Evolutionary conservation across 2,888 invertebrate genomes (phyloP), one percentile per base, ranked within the genome.

Genomic region (Phyllotreta striolata): DNA sequence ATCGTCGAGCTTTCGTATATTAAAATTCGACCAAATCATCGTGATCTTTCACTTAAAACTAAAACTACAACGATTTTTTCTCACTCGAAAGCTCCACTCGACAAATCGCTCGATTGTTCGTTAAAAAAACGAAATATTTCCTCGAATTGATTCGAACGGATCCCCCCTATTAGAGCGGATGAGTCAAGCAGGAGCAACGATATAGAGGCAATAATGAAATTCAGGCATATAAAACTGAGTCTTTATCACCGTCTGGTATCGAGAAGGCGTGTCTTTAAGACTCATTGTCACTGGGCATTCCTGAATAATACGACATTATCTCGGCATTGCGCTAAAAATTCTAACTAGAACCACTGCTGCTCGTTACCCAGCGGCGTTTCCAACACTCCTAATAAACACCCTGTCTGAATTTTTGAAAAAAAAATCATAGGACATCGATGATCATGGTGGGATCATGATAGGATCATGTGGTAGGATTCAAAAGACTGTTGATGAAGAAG

Each of bases 201-300:
- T 44, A 44, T 13, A 47, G n/a, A n/a, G 37, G 69, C 71, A 74
- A 74, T 79, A 79, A 79, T 79, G 79, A 79, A 76, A 76, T 78
- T 77, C 79, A 78, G 75, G 76, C 76, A 76, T 79, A 79, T 79
- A 78, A 79, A 78, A 75, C 75, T 72, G 72, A 70, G 70, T 70
- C 73, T 77, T 78, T 79, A 80, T 80, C 80, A 72, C 73, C 73
- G 77, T 78, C 77, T 78, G 78, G 77, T 78, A 77, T 77, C 78
- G 73, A 66, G 71, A 73, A 78, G 79, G 79, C 78, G 79, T 79
- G 79, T 77, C 79, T 73, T 24, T 73, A 70, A 59, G 69, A 74
- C 78, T 80, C 79, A 80, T 80, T 80, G 80, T 80, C 80, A 78
- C 79, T 73, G 76, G 72, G 74, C 78, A 79, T 79, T 76, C 78